Percentiles rank a stretch among this genome's conserved stretches.
These are phyloP conservation scores for Hymenochirus boettgeri DNA, from an alignment of 2,113 vertebrate species.

Conservation along the genomic window DNA sequence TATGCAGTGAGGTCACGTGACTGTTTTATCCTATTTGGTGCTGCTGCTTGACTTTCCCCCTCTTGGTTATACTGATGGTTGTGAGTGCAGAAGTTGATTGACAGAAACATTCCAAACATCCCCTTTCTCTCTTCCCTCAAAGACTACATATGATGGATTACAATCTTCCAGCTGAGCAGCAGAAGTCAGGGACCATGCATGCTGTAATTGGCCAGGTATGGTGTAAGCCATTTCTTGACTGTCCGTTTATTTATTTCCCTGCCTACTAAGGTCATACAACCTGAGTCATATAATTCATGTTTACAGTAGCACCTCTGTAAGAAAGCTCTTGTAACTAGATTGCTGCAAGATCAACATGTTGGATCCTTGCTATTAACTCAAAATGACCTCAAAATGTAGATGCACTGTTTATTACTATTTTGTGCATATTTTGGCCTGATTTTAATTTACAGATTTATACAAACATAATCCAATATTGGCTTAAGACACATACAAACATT, in stretches of 20 bases:
- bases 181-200: slow-evolving; percentile 76
- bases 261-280: slow-evolving; percentile 66
- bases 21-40: slow-evolving; percentile 76
- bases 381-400: too few species aligned
- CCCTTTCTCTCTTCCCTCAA: slow-evolving; percentile 76
- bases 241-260: slow-evolving; percentile 51
- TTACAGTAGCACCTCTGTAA: too few species aligned
- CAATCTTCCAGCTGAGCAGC: slow-evolving; percentile 71
- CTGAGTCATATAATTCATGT: slow-evolving; percentile 64
- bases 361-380: too few species aligned
- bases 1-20: slow-evolving; percentile 79
- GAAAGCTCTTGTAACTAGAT: too few species aligned
- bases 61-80: slow-evolving; percentile 77
- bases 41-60: slow-evolving; percentile 74
- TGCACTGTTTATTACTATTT: too few species aligned
- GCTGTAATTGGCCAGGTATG: slow-evolving; percentile 85
- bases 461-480: too few species aligned
- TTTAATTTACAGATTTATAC: too few species aligned
- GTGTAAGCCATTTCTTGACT: slow-evolving; percentile 83
- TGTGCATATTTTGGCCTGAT: too few species aligned
- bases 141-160: slow-evolving; percentile 80
- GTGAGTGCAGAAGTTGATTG: slow-evolving; percentile 79
- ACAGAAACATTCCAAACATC: slow-evolving; percentile 79
- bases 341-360: too few species aligned
- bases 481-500: too few species aligned